These are phyloP conservation scores for honey bee (Apis mellifera) DNA, from an alignment of 1,140 invertebrate genomes.

Conservation along the genomic window Amel_HAv3.1 CM009940.2:7411501-7412000, in stretches of 20 bases:
- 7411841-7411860: conserved; percentile 69
- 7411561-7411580: not conserved
- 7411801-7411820: not conserved
- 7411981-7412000: no score
- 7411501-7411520: not conserved
- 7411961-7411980: not conserved
- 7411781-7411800: not conserved
- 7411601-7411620: not conserved
- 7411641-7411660: not conserved
- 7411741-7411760: conserved; percentile 19
- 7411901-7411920: no score
- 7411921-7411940: conserved; percentile 16
- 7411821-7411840: no score
- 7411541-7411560: conserved; percentile 3
- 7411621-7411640: conserved; percentile 27
- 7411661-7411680: not conserved
- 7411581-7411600: conserved; percentile 12
- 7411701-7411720: not conserved
- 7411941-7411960: not conserved
- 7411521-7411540: not conserved
- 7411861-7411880: conserved; percentile 68
- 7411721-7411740: no score
- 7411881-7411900: conserved; percentile 46
- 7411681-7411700: not conserved
- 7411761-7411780: conserved; percentile 15